Evolutionary conservation across 1,140 invertebrate species (phyloP), one percentile per base, ranked within the genome.

Genomic region (Philotrypesis tridentata): DNA sequence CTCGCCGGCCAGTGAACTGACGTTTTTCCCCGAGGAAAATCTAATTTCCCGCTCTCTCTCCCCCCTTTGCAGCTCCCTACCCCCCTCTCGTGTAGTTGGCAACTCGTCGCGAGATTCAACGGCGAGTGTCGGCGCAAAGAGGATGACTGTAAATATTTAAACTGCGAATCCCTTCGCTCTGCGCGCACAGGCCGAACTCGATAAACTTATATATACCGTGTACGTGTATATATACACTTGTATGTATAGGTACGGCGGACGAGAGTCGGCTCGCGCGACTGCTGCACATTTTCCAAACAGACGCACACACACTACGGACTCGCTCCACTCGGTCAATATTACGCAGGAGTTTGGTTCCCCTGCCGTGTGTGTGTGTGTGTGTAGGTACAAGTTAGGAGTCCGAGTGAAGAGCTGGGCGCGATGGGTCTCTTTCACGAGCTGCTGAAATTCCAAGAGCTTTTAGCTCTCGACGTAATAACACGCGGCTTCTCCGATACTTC

Each of bases 121-220:
- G n/a, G n/a, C n/a, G n/a, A n/a, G n/a, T n/a, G n/a, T n/a, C n/a
- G n/a, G n/a, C 48, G 48, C 48, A 55, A 70, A 7, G 25, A 31
- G 40, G 17, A 25, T 21, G 60, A n/a, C n/a, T 67, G 60, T 83
- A 84, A 83, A 84, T 73, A 85, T 87, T 88, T 88, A 87, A 89
- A 88, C 86, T 88, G 85, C 87, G 87, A 86, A 84, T 84, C 84
- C 83, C 17, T 68, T 25, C 80, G 76, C 82, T 83, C 86, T 84
- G 79, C 83, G 85, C 87, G 84, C 71, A 75, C 67, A 23, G 29
- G 60, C 43, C 55, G 12, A 40, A 1, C 33, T 83, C 40, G 72
- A 75, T 80, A 80, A 37, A 37, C 55, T 61, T 83, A 6, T 63
- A 27, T 63, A 27, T 63, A 43, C 2, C 60, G 14, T 63, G 12